These are phyloP conservation scores for Amphipyra tragopoginis DNA, from an alignment of 2,888 invertebrate species.

Conservation along the genomic window DNA sequence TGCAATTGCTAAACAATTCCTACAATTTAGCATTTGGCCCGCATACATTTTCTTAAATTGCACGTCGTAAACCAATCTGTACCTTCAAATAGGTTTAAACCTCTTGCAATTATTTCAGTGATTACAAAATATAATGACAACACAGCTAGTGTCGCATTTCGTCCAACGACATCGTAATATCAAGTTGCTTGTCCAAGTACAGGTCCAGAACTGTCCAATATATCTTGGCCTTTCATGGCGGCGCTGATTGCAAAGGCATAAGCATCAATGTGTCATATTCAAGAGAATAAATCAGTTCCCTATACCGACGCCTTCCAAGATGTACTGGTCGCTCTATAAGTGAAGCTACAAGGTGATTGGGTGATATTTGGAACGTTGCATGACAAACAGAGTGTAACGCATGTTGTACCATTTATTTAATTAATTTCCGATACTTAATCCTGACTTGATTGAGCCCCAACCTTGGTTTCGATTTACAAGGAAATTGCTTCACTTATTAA, in stretches of 20 bases:
- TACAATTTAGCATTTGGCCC: not conserved
- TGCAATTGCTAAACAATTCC: no score
- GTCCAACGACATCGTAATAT: slow-evolving; percentile 31
- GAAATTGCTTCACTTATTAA: slow-evolving; percentile 57
- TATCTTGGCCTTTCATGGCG: slow-evolving; percentile 13
- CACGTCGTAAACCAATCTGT: slow-evolving; percentile 20
- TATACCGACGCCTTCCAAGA: slow-evolving; percentile 22
- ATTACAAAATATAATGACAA: slow-evolving; percentile 38
- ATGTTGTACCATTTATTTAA: slow-evolving; percentile 42
- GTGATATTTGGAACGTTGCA: slow-evolving; percentile 69
- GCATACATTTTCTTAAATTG: not conserved
- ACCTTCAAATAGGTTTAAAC: slow-evolving; percentile 29
- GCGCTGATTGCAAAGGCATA: not conserved
- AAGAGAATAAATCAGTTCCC: not conserved
- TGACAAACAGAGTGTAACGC: slow-evolving; percentile 40
- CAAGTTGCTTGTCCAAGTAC: slow-evolving; percentile 38
- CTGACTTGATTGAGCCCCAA: slow-evolving; percentile 46
- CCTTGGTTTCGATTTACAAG: slow-evolving; percentile 60
- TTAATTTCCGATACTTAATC: slow-evolving; percentile 66
- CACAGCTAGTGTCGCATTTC: slow-evolving; percentile 46
- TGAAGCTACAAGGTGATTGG: slow-evolving; percentile 68
- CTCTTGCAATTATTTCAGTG: slow-evolving; percentile 41
- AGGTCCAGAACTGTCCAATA: slow-evolving; percentile 15
- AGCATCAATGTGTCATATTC: not conserved
- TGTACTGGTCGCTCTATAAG: slow-evolving; percentile 16